Conservation (phyloP, 2,888 invertebrate species). For the Sarcophaga carnaria region DNA sequence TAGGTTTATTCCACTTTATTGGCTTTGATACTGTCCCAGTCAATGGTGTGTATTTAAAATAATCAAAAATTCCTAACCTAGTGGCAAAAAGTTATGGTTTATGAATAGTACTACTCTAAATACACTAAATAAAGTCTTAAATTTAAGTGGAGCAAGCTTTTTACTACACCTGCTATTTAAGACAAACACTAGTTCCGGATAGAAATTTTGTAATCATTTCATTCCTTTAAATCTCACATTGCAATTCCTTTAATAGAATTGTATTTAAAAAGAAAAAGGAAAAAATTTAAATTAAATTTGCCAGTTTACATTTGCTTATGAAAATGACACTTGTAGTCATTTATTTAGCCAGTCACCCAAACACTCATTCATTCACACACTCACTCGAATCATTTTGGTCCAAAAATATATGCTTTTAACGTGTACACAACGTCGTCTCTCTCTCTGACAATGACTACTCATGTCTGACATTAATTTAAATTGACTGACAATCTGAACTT, state of each 20-base stretch:
- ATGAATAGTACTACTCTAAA: no score
- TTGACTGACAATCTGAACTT: slow-evolving; percentile 61
- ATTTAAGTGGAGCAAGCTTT: no score
- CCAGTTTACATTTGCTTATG: slow-evolving; percentile 5
- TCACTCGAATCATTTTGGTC: neutral
- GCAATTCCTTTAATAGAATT: slow-evolving; percentile 28
- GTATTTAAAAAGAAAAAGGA: slow-evolving; percentile 11
- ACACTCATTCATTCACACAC: neutral
- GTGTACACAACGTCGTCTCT: slow-evolving; percentile 11
- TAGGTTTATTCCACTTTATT: no score
- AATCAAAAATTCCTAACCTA: no score
- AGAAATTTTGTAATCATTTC: no score
- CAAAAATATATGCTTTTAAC: slow-evolving; percentile 1
- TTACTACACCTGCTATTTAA: no score
- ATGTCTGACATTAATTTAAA: slow-evolving; percentile 55
- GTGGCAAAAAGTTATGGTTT: no score
- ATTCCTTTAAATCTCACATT: no score
- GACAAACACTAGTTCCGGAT: no score
- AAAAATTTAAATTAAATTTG: neutral
- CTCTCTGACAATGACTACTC: slow-evolving; percentile 12
- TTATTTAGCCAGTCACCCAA: slow-evolving; percentile 15
- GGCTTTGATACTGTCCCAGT: no score
- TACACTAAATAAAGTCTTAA: no score
- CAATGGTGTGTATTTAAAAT: no score
- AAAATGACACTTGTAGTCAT: slow-evolving; percentile 53